phyloP scores from a whole-genome alignment of 2,888 invertebrate genomes.

The Lampropteryx suffumata region DNA sequence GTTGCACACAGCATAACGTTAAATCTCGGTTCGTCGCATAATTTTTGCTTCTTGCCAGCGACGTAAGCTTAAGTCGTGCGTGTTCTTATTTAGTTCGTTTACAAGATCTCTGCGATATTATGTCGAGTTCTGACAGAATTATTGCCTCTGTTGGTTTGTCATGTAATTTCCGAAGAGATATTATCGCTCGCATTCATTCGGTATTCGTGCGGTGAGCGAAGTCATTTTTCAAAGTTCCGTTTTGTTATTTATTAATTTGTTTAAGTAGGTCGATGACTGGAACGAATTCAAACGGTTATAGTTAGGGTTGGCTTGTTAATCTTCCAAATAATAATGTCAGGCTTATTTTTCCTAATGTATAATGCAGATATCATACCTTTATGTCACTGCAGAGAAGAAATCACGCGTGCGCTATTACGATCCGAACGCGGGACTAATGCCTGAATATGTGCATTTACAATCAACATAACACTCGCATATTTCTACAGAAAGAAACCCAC shows the following conservation, averaged over 20 bases:
- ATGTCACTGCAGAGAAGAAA: too few relatives aligned
- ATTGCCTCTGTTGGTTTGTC: constrained; percentile 26
- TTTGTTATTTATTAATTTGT: constrained; percentile 5
- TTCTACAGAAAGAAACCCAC: too few relatives aligned
- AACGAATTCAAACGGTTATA: neutral
- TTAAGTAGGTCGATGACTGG: neutral
- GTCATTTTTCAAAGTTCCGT: constrained; percentile 13
- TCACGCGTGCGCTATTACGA: too few relatives aligned
- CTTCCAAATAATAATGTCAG: neutral
- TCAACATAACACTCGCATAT: too few relatives aligned
- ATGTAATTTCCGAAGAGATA: constrained; percentile 26
- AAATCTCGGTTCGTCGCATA: constrained; percentile 22
- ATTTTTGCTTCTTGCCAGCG: constrained; percentile 24
- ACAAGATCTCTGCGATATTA: constrained; percentile 25
- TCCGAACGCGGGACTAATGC: too few relatives aligned
- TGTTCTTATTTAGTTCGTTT: constrained; percentile 32
- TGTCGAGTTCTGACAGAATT: constrained; percentile 25
- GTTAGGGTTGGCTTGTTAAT: neutral
- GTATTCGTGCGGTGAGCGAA: constrained; percentile 15
- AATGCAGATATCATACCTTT: too few relatives aligned
- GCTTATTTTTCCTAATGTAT: too few relatives aligned
- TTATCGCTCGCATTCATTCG: constrained; percentile 20
- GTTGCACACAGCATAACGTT: constrained; percentile 7
- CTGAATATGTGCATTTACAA: too few relatives aligned
- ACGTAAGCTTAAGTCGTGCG: constrained; percentile 23